phyloP scores from a whole-genome alignment of 2,797 vertebrate species.

The Epinephelus coioides region DNA sequence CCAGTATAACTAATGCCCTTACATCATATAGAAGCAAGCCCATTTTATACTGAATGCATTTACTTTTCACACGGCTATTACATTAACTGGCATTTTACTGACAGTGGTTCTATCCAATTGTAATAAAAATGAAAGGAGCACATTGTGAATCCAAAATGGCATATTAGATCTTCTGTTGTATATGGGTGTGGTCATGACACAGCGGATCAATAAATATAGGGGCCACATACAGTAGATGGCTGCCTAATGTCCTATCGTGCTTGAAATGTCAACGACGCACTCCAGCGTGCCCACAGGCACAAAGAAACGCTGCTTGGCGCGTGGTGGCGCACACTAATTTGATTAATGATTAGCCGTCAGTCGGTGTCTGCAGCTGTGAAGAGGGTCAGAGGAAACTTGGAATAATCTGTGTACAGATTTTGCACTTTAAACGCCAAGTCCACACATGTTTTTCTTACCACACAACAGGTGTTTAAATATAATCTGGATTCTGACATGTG shows the following conservation, averaged over 20 bases:
- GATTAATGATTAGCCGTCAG: slow-evolving; percentile 77
- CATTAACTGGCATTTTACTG: background rate
- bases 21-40: background rate
- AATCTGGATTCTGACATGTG: too few species aligned
- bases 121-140: background rate
- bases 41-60: background rate
- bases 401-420: background rate
- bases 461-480: background rate
- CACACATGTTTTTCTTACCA: background rate
- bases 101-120: background rate
- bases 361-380: slow-evolving; percentile 12
- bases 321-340: slow-evolving; percentile 66
- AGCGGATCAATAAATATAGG: slow-evolving; percentile 41
- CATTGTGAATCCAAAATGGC: background rate
- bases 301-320: slow-evolving; percentile 44
- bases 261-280: slow-evolving; percentile 71
- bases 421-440: background rate
- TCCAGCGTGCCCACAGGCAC: slow-evolving; percentile 49
- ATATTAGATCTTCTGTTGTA: background rate
- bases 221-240: slow-evolving; percentile 33
- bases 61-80: background rate
- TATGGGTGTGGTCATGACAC: slow-evolving; percentile 40
- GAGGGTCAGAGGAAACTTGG: slow-evolving; percentile 30
- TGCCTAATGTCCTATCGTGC: slow-evolving; percentile 46
- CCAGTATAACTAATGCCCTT: background rate